Conservation (phyloP, 2,888 invertebrate genomes). For the Thera obeliscata region DNA sequence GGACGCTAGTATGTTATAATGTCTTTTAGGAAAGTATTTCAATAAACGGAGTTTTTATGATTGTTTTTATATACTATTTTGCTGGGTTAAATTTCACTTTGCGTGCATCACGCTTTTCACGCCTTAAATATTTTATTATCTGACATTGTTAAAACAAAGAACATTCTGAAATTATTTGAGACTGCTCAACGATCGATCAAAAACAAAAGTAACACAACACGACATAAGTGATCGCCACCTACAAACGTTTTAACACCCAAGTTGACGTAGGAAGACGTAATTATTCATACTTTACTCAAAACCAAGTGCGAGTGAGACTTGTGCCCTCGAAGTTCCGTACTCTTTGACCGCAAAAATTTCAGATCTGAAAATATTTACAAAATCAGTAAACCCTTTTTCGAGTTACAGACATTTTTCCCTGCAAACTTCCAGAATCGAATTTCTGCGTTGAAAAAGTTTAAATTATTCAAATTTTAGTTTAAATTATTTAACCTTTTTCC, state of each 20-base stretch:
- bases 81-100: background rate
- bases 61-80: no score
- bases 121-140: background rate
- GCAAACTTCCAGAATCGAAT: no score
- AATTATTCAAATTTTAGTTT: no score
- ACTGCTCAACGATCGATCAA: conserved; percentile 33
- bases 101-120: conserved; percentile 1
- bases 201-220: conserved; percentile 34
- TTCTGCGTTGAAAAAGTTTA: no score
- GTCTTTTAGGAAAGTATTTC: no score
- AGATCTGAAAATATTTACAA: no score
- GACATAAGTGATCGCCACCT: conserved; percentile 42
- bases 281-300: conserved; percentile 53
- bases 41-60: no score
- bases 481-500: no score
- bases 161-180: conserved; percentile 21
- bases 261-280: conserved; percentile 49
- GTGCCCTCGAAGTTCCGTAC: background rate
- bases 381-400: no score
- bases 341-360: no score
- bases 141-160: conserved; percentile 21
- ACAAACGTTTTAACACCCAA: conserved; percentile 46
- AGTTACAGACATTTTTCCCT: no score
- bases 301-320: background rate
- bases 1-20: no score